Percentiles rank a stretch among this genome's conserved stretches.
Evolutionary conservation across 2,113 vertebrate species (phyloP).

Genomic region (Colaptes auratus): DNA sequence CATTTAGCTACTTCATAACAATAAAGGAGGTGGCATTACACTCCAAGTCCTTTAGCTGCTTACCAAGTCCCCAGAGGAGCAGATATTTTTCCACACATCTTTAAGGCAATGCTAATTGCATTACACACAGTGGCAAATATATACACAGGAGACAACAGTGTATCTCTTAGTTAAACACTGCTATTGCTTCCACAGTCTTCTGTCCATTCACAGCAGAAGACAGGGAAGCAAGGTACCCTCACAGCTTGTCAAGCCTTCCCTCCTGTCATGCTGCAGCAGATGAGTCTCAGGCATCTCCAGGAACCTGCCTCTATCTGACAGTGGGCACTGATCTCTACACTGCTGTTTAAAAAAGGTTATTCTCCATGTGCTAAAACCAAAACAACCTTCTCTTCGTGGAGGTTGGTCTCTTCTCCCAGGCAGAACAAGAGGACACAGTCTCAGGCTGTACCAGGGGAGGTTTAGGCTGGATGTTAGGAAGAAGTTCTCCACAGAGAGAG

Average conservation of each 20-base stretch:
- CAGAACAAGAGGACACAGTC: too few relatives aligned
- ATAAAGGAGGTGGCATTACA: background rate
- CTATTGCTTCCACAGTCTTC: background rate
- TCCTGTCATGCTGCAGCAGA: background rate
- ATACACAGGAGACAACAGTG: background rate
- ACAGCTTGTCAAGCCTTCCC: background rate
- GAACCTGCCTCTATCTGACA: background rate
- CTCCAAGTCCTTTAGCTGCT: background rate
- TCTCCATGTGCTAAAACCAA: background rate
- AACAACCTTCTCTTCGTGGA: background rate
- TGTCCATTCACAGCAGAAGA: background rate
- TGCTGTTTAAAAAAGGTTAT: background rate
- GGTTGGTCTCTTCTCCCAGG: too few relatives aligned
- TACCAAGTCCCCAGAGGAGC: background rate
- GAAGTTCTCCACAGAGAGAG: too few relatives aligned
- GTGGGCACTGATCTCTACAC: accelerated
- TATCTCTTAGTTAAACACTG: background rate
- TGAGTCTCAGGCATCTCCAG: background rate
- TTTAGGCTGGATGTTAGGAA: too few relatives aligned
- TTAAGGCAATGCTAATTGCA: constrained; percentile 20
- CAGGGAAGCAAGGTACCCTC: background rate
- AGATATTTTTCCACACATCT: constrained; percentile 27
- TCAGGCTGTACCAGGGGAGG: too few relatives aligned
- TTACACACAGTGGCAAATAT: background rate
- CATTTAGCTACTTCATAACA: background rate